phyloP scores from a whole-genome alignment of 2,113 vertebrate species.

The Pithys albifrons region DNA sequence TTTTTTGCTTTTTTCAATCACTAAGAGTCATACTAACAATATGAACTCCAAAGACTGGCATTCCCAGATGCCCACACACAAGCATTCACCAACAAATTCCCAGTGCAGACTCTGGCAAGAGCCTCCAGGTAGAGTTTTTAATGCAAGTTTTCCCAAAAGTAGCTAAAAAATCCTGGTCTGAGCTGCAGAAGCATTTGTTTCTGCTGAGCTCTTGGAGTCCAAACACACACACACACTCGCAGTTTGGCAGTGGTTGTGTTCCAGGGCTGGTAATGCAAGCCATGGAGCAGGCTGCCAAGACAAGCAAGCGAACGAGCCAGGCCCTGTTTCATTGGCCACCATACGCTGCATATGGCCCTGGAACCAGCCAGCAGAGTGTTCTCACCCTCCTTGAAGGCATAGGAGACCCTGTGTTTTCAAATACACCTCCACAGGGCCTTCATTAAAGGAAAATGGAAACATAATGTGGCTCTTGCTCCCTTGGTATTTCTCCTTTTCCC shows the following conservation, averaged over 20 bases:
- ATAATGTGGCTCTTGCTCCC: constrained; percentile 67
- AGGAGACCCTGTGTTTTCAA: constrained; percentile 86
- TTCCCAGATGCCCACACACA: neutral
- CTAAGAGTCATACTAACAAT: neutral
- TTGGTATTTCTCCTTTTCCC: constrained; percentile 71
- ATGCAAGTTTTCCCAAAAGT: constrained; percentile 42
- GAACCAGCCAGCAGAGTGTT: constrained; percentile 79
- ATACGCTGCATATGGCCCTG: constrained; percentile 81
- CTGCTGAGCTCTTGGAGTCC: constrained; percentile 65
- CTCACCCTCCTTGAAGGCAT: constrained; percentile 84
- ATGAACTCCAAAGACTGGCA: neutral
- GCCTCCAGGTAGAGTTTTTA: constrained; percentile 6
- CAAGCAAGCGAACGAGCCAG: constrained; percentile 82
- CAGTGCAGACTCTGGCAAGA: neutral
- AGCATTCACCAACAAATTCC: constrained; percentile 8
- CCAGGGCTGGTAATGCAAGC: constrained; percentile 84
- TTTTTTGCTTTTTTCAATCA: neutral
- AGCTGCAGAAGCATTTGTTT: constrained; percentile 74
- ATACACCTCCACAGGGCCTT: constrained; percentile 82
- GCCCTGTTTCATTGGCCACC: constrained; percentile 81
- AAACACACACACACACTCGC: constrained; percentile 67
- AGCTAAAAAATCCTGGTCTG: constrained; percentile 62
- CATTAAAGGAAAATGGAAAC: constrained; percentile 84
- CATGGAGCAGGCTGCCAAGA: constrained; percentile 79
- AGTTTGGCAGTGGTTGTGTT: constrained; percentile 80